Evolutionary conservation across 2,113 vertebrate species (phyloP).

Genomic region (Saiga tatarica): DNA sequence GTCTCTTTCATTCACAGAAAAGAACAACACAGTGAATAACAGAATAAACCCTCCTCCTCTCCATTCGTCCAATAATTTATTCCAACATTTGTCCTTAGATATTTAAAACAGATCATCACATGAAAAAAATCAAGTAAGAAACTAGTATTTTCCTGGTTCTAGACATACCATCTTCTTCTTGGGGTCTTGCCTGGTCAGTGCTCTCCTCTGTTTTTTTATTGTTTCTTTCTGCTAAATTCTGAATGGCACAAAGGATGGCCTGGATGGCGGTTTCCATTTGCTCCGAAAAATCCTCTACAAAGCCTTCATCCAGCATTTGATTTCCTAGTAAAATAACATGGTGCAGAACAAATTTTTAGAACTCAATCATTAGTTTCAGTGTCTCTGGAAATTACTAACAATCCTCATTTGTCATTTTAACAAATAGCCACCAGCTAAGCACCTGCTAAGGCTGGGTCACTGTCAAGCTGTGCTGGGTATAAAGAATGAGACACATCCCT

Average conservation of each 20-base stretch:
- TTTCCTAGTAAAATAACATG: slow-evolving; percentile 69
- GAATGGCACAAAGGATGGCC: slow-evolving; percentile 89
- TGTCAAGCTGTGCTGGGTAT: not conserved
- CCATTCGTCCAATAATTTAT: not conserved
- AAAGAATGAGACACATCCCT: not conserved
- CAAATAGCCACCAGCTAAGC: not conserved
- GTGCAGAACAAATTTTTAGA: not conserved
- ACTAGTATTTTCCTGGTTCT: not conserved
- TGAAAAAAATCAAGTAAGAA: not conserved
- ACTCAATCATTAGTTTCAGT: not conserved
- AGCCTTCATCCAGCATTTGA: slow-evolving; percentile 78
- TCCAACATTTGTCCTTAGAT: not conserved
- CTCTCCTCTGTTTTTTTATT: slow-evolving; percentile 69
- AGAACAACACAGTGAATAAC: not conserved
- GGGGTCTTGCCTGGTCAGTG: slow-evolving; percentile 51
- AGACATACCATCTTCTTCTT: slow-evolving; percentile 72
- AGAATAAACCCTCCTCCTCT: not conserved
- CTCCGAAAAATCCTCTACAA: slow-evolving; percentile 86
- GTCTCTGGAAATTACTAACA: not conserved
- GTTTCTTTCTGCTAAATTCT: slow-evolving; percentile 88
- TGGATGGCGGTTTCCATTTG: slow-evolving; percentile 89
- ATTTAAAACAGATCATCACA: not conserved
- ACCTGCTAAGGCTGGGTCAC: not conserved
- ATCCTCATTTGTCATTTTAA: not conserved
- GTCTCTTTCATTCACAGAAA: slow-evolving; percentile 71